Base-by-base conservation (phyloP, 1,140 invertebrate species). In the Calycopis cecrops region DNA sequence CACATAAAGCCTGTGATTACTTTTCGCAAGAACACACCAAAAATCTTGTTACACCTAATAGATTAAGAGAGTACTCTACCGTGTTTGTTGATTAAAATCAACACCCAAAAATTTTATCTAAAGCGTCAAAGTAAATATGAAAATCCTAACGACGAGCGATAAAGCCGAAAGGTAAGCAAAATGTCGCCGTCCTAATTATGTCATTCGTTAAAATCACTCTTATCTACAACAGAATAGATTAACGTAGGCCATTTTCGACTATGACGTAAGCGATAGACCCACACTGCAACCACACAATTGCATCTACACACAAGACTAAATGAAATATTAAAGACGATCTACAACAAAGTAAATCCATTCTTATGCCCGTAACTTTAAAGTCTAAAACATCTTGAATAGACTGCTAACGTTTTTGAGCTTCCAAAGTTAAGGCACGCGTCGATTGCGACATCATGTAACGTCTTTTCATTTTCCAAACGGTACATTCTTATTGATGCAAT, bases 351-450 rank as follows among this genome's bases (percentile, higher is more conserved):
- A 44, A 44, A 16, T 16, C 9, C 1, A 17, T 3, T 9, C 16
- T 44, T 44, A 17, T 44, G 9, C 7, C 40, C 40, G 17, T 16
- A 14, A 1, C 1, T 28, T 67, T 63, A 40, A 65, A 68, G 75
- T 61, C 60, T 61, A 65, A 62, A 69, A 58, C 21, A 28, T 28
- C 2, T 71, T 34, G 50, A 63, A 63, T 57, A 51, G 44, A 34
- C 16, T 17, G 14, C 9, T 53, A 52, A 48, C 33, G 40, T 49
- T 48, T 49, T 58, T 57, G 55, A 69, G 50, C 61, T 72, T 66
- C 58, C 56, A 71, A 69, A 48, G 62, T 52, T 62, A 52, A 63
- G 76, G 71, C 75, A 80, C 77, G 78, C 73, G 79, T 73, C 71
- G 67, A 68, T 81, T 84, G 68, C 80, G 63, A 82, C 79, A 84